Percentiles rank a stretch among this genome's conserved stretches.
Conservation (phyloP, 1,140 invertebrate species). For the Hestina assimilis region DNA sequence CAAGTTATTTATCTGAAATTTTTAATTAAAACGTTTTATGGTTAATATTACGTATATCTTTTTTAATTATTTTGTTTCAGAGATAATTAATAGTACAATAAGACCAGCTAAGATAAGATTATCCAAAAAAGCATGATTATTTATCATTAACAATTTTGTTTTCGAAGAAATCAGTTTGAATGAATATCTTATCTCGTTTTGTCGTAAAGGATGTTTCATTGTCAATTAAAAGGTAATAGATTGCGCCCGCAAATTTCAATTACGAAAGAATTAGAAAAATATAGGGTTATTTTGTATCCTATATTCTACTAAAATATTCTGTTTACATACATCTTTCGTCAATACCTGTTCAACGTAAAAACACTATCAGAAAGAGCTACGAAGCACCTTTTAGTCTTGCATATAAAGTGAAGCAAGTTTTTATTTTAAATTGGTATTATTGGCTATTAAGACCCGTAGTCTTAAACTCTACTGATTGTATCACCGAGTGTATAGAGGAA, state of each 20-base stretch:
- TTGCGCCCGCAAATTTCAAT: background rate
- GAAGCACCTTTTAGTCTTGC: too few relatives aligned
- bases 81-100: constrained; percentile 20
- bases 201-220: background rate
- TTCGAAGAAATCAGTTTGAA: constrained; percentile 12
- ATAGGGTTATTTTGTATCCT: background rate
- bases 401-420: too few relatives aligned
- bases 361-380: too few relatives aligned
- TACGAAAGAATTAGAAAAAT: background rate
- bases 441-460: too few relatives aligned
- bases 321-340: too few relatives aligned
- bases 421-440: too few relatives aligned
- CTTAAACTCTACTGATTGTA: too few relatives aligned
- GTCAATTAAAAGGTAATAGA: background rate
- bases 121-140: background rate
- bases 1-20: background rate
- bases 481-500: too few relatives aligned
- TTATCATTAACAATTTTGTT: constrained; percentile 5
- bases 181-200: constrained; percentile 8
- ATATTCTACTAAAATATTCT: too few relatives aligned
- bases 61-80: background rate
- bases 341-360: too few relatives aligned
- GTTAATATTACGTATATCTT: background rate
- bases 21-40: background rate
- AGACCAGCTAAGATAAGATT: constrained; percentile 9